A percentile compares a stretch with the other conserved stretches of the same genome.
Conservation (phyloP, 2,113 vertebrate genomes). For the Glareola pratincola region DNA sequence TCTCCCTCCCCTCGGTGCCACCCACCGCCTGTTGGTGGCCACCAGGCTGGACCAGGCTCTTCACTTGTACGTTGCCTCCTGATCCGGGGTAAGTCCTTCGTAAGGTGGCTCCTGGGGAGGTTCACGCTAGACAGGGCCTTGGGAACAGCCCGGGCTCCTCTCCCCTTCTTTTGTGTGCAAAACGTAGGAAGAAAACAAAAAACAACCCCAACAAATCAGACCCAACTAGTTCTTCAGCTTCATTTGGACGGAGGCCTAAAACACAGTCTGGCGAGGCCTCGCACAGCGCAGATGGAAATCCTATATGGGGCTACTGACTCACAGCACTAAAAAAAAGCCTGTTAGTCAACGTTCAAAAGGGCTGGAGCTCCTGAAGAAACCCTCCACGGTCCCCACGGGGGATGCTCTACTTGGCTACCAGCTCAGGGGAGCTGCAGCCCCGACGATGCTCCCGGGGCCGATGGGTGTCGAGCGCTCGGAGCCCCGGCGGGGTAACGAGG, state of each 20-base stretch:
- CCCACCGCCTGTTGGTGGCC: rapidly evolving
- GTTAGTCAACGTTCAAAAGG: constrained; percentile 34
- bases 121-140: rapidly evolving
- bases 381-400: neutral
- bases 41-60: neutral
- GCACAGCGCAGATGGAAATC: constrained; percentile 62
- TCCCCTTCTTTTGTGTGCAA: neutral
- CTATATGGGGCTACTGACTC: constrained; percentile 68
- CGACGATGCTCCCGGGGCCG: rapidly evolving
- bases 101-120: neutral
- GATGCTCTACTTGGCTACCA: neutral
- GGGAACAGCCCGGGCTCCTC: rapidly evolving
- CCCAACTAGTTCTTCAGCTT: neutral
- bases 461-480: rapidly evolving
- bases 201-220: neutral
- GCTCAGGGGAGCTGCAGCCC: neutral
- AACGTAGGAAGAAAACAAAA: neutral
- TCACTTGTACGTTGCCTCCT: neutral
- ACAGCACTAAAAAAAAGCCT: constrained; percentile 11
- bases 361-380: neutral
- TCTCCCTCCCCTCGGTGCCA: neutral
- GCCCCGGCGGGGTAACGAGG: constrained; percentile 43
- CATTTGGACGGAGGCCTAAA: constrained; percentile 61
- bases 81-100: rapidly evolving
- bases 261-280: constrained; percentile 40